phyloP scores from a whole-genome alignment of 2,113 vertebrate species.

The Catharus fuscescens region DNA sequence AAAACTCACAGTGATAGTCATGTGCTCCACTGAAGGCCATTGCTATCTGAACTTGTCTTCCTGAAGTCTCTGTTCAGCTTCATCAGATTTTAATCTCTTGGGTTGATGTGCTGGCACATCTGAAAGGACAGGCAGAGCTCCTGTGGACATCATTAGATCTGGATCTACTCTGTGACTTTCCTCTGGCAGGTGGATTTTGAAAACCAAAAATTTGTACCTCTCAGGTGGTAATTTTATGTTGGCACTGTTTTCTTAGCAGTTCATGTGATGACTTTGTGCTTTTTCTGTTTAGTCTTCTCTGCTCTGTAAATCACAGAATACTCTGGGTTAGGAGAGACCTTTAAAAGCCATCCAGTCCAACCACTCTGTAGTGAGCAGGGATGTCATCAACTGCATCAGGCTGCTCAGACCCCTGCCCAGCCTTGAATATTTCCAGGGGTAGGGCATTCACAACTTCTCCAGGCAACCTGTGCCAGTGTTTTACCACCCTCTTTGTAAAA shows the following conservation, averaged over 20 bases:
- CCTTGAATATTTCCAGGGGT: background rate
- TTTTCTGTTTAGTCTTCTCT: background rate
- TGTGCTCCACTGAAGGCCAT: background rate
- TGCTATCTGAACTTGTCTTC: background rate
- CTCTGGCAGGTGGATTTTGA: background rate
- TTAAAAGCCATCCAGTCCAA: background rate
- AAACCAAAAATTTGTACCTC: background rate
- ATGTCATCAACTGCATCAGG: background rate
- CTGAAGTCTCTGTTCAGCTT: background rate
- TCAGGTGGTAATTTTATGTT: background rate
- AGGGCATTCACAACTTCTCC: background rate
- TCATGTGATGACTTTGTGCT: background rate
- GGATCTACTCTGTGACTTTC: background rate
- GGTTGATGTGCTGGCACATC: background rate
- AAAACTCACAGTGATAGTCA: background rate
- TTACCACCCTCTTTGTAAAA: background rate
- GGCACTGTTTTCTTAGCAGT: background rate
- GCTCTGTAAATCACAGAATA: background rate
- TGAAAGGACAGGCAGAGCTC: background rate
- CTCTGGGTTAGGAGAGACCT: background rate
- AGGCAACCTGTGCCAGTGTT: background rate
- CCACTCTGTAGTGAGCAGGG: background rate
- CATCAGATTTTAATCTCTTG: background rate
- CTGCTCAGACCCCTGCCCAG: background rate
- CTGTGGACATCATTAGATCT: background rate